phyloP scores from a whole-genome alignment of 2,113 vertebrate species.

The Cyphotilapia sp. region DNA sequence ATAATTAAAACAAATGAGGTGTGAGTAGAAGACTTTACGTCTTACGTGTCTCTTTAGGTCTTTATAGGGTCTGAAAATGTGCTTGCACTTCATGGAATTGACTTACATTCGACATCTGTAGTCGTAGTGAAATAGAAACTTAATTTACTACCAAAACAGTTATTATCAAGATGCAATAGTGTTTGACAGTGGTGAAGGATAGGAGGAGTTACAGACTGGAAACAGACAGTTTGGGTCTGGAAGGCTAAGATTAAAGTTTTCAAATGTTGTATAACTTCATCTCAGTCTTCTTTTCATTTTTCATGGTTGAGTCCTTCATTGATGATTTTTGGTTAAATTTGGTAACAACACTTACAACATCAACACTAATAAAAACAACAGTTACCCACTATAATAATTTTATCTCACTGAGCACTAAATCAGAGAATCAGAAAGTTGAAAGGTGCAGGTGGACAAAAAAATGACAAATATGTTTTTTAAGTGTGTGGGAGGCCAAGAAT shows the following conservation, averaged over 20 bases:
- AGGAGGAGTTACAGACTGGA: accelerated
- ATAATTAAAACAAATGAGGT: accelerated
- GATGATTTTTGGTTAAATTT: neutral
- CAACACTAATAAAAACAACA: accelerated
- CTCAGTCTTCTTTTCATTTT: neutral
- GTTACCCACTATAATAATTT: neutral
- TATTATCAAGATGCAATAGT: neutral
- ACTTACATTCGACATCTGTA: accelerated
- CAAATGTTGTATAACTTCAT: accelerated
- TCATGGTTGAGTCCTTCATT: neutral
- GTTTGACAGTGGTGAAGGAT: neutral
- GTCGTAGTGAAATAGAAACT: neutral
- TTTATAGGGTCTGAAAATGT: accelerated
- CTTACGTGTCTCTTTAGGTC: neutral
- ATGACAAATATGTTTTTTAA: neutral
- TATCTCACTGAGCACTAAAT: neutral
- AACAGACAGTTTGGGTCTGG: accelerated
- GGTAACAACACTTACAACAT: accelerated
- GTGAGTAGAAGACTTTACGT: accelerated
- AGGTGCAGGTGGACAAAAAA: accelerated
- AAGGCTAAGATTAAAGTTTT: accelerated
- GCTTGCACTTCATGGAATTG: accelerated
- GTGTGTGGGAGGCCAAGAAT: accelerated
- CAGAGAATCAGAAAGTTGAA: accelerated
- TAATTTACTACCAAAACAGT: neutral